Conservation (phyloP, 2,797 vertebrate species). For the Hoplostethus mediterraneus region DNA sequence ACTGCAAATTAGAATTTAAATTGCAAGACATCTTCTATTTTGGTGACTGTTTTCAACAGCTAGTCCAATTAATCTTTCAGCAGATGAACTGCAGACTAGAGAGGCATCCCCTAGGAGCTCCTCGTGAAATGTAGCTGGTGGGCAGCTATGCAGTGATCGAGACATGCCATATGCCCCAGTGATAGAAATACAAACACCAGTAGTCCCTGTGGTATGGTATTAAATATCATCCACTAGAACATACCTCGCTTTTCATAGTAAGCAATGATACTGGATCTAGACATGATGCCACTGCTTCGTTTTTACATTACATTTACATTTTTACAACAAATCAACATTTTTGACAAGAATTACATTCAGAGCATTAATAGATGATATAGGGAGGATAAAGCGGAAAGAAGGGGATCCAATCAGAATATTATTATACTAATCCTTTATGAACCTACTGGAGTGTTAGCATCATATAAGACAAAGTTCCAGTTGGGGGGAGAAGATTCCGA, state of each 20-base stretch:
- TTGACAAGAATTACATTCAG: neutral
- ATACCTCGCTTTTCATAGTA: slow-evolving; percentile 71
- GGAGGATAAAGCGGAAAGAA: too few species aligned
- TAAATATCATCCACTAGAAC: slow-evolving; percentile 78
- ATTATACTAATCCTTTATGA: neutral
- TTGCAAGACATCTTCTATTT: slow-evolving; percentile 22
- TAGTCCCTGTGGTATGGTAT: slow-evolving; percentile 57
- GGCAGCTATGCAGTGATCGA: slow-evolving; percentile 66
- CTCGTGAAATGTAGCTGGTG: slow-evolving; percentile 60
- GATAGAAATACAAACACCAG: slow-evolving; percentile 71
- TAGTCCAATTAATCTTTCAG: slow-evolving; percentile 49
- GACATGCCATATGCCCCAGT: slow-evolving; percentile 46
- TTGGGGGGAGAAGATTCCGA: neutral
- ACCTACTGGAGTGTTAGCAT: too few species aligned
- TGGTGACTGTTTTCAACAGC: slow-evolving; percentile 28
- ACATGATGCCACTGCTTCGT: slow-evolving; percentile 43
- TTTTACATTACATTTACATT: too few species aligned
- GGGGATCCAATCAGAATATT: neutral
- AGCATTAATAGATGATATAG: neutral
- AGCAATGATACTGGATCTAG: slow-evolving; percentile 51
- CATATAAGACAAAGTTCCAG: too few species aligned
- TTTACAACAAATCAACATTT: neutral
- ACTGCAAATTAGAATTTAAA: neutral
- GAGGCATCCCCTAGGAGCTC: slow-evolving; percentile 38
- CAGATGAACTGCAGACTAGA: slow-evolving; percentile 27